Evolutionary conservation across 2,888 invertebrate genomes (phyloP).

Genomic region (Eilema caniola): DNA sequence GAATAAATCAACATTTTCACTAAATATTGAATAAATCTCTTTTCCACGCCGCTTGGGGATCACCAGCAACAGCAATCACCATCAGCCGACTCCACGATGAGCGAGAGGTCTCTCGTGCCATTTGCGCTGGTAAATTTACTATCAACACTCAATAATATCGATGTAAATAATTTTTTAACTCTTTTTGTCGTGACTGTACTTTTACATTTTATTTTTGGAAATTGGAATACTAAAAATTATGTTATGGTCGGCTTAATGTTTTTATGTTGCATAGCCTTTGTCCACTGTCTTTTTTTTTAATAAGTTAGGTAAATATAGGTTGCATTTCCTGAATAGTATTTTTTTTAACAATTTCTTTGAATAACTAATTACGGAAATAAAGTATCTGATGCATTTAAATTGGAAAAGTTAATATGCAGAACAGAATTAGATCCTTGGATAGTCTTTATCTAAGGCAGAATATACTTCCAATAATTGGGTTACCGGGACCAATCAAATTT

Average conservation of each 20-base stretch:
- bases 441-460: background rate
- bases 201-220: slow-evolving; percentile 33
- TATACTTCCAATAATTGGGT: background rate
- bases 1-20: slow-evolving; percentile 19
- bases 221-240: slow-evolving; percentile 23
- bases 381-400: too few relatives aligned
- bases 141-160: slow-evolving; percentile 78
- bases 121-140: slow-evolving; percentile 86
- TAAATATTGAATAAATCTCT: slow-evolving; percentile 48
- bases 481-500: background rate
- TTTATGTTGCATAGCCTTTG: slow-evolving; percentile 41
- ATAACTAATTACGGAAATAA: too few relatives aligned
- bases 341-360: background rate
- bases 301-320: background rate
- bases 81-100: slow-evolving; percentile 85
- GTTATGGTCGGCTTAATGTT: slow-evolving; percentile 25
- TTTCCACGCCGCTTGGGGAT: slow-evolving; percentile 70
- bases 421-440: background rate
- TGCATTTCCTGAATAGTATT: background rate
- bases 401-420: background rate
- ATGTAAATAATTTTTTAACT: slow-evolving; percentile 76
- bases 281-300: slow-evolving; percentile 32
- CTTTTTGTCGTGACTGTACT: slow-evolving; percentile 46
- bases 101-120: slow-evolving; percentile 83
- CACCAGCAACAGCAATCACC: slow-evolving; percentile 85